Base-by-base conservation (phyloP, 2,888 invertebrate species). In the Sycophila texana region DNA sequence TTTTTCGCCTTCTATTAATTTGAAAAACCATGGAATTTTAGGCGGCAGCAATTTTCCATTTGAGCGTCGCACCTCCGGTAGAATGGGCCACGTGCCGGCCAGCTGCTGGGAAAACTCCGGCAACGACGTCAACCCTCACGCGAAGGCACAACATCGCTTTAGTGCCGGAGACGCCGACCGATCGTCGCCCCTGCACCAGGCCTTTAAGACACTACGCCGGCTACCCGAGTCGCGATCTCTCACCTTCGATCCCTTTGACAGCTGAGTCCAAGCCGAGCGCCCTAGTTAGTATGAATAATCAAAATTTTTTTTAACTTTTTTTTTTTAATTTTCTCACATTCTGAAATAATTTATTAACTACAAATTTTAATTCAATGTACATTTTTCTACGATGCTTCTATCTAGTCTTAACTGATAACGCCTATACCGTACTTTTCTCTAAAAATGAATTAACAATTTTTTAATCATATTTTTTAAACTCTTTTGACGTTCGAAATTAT, bases 111-210 rank as follows among this genome's bases (percentile, higher is more conserved):
- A 73, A n/a, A 51, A 26, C 49, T 53, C 18, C 39, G 66, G 72
- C 51, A 73, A 13, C 51, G n/a, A 57, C n/a, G 63, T 39, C 51
- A 70, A 14, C 14, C 14, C 55, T 13, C 81, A 71, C 65, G 18
- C 14, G 0, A 80, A 66, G 65, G 78, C 78, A 20, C 78, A 76
- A 55, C 94, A 93, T 87, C 91, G 95, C 81, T 94, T 94, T 88
- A 95, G 95, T 58, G 93, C 95, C 13, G 95, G 94, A 77, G 95
- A 95, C 87, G 92, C 94, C 30, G 93, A 93, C 84, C 94, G 92
- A 82, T 92, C 92, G 74, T 91, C 93, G 0, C 91, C 92, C 81
- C 87, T 92, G 80, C 91, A 94, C 79, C 86, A 86, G 71, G 85
- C 85, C 82, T 92, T 94, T 77, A 92, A 93, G 79, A 91, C 92